Percentiles rank a stretch among this genome's conserved stretches.
Conservation (phyloP, 2,113 vertebrate species). For the Daboia siamensis region DNA sequence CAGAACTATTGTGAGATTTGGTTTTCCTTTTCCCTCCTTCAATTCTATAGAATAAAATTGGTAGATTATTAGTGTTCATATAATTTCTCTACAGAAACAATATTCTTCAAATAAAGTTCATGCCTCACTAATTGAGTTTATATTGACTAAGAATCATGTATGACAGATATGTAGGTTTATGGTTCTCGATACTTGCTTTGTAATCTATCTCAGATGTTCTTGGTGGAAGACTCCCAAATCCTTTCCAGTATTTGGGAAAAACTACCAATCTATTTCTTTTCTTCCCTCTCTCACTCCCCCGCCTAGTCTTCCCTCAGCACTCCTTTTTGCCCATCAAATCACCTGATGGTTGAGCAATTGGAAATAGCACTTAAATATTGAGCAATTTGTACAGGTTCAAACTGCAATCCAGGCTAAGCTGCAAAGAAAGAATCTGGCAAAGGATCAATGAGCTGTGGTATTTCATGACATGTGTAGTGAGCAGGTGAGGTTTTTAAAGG, state of each 20-base stretch:
- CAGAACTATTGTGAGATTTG: neutral
- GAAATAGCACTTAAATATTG: neutral
- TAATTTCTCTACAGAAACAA: neutral
- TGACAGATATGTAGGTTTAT: neutral
- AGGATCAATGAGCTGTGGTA: neutral
- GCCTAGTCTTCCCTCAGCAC: neutral
- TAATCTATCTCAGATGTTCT: neutral
- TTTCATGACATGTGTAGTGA: neutral
- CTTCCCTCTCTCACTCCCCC: neutral
- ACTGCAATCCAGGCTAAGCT: neutral
- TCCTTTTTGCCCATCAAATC: neutral
- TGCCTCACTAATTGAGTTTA: neutral
- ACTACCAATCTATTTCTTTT: neutral
- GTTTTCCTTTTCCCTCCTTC: neutral
- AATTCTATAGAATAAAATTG: neutral
- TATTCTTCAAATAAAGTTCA: neutral
- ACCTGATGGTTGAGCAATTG: neutral
- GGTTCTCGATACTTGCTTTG: neutral
- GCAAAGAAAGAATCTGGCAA: neutral
- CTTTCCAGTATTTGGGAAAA: neutral
- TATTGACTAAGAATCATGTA: neutral
- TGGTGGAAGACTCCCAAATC: neutral
- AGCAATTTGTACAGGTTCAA: neutral
- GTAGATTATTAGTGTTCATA: neutral
- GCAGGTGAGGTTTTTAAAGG: neutral